phyloP scores from a whole-genome alignment of 1,140 invertebrate genomes.

The Lineus longissimus region DNA sequence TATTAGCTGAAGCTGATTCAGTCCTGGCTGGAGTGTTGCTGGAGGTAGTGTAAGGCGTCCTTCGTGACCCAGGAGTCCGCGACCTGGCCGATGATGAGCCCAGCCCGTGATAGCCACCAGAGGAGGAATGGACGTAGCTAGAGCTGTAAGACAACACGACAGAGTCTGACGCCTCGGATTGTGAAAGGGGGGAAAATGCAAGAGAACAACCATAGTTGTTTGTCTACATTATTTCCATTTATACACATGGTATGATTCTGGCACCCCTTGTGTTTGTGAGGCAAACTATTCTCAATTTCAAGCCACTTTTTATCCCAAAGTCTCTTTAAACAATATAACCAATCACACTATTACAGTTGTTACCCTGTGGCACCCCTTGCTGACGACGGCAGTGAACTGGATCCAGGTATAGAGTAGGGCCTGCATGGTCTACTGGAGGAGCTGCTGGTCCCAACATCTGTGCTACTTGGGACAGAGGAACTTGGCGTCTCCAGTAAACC shows the following conservation, averaged over 20 bases:
- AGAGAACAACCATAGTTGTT: conserved; percentile 10
- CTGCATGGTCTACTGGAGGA: not conserved
- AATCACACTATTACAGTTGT: no score
- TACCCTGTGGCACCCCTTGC: not conserved
- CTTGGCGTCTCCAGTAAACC: conserved; percentile 29
- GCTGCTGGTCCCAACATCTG: not conserved
- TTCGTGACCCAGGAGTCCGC: conserved; percentile 16
- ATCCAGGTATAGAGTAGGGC: conserved; percentile 4
- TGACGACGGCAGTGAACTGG: not conserved
- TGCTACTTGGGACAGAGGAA: not conserved
- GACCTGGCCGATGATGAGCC: not conserved
- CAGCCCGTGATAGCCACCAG: not conserved
- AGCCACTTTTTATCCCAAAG: no score
- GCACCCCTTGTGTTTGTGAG: no score
- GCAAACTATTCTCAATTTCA: no score
- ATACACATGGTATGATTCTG: no score
- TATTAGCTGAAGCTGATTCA: not conserved
- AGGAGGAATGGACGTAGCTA: not conserved
- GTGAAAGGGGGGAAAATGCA: conserved; percentile 5
- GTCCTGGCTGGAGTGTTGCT: not conserved
- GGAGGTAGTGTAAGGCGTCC: conserved; percentile 11
- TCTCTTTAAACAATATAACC: no score
- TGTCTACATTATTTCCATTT: no score
- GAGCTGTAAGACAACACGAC: not conserved
- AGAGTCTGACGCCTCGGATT: not conserved